Evolutionary conservation across 2,113 vertebrate genomes (phyloP).

Genomic region (Psittacus erithacus): DNA sequence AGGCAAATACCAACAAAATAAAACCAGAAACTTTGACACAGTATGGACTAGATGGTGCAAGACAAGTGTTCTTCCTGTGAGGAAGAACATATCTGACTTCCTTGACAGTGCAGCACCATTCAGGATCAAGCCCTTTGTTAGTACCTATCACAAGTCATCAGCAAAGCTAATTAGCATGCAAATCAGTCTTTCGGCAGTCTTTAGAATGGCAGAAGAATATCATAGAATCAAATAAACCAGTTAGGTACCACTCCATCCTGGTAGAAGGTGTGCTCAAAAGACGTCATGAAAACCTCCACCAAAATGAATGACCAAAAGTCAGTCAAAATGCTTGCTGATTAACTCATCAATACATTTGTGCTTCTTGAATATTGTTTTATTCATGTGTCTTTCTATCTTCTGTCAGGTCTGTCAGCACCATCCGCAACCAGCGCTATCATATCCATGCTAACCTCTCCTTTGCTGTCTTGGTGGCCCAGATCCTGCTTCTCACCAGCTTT

Average conservation of each 20-base stretch:
- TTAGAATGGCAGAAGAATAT: neutral
- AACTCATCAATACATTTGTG: fast-evolving
- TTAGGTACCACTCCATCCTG: neutral
- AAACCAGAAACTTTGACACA: neutral
- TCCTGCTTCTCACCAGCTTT: conserved; percentile 91
- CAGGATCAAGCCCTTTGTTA: neutral
- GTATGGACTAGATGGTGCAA: neutral
- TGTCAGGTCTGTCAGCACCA: conserved; percentile 89
- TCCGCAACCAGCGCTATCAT: conserved; percentile 94
- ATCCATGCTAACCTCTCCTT: conserved; percentile 96
- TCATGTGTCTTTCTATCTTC: neutral
- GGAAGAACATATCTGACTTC: neutral
- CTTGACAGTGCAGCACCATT: neutral
- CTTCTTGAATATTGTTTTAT: neutral
- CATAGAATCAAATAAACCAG: neutral
- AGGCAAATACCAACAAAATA: neutral
- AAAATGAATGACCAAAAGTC: neutral
- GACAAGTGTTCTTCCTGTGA: neutral
- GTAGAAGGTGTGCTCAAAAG: too few relatives aligned
- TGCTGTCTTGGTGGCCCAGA: conserved; percentile 91
- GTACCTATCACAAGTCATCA: neutral
- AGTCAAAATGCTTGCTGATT: neutral
- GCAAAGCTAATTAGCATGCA: neutral
- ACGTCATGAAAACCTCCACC: fast-evolving
- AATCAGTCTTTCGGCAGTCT: neutral